phyloP scores from a whole-genome alignment of 2,888 invertebrate species.

The Euzophera pinguis region DNA sequence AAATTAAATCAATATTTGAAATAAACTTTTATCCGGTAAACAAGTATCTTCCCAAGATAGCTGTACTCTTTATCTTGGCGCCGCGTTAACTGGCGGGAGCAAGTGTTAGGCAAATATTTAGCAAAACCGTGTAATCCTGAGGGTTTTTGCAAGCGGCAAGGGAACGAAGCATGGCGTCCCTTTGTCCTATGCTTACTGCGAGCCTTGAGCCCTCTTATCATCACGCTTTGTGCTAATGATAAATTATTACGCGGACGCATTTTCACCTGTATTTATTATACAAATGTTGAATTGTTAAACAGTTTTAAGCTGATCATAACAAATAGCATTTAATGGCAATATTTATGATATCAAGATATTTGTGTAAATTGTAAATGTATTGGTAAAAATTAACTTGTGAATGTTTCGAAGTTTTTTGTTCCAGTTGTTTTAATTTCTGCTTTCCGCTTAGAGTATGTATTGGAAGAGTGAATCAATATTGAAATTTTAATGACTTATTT shows the following conservation, averaged over 20 bases:
- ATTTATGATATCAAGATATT: neutral
- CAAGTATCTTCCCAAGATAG: constrained; percentile 7
- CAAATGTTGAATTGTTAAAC: constrained; percentile 16
- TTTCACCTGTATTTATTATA: constrained; percentile 13
- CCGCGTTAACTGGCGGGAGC: constrained; percentile 32
- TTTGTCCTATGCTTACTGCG: constrained; percentile 50
- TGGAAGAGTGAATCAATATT: too few relatives aligned
- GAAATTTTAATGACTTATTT: too few relatives aligned
- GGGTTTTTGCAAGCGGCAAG: constrained; percentile 46
- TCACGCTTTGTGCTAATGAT: constrained; percentile 56
- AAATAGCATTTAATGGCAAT: neutral
- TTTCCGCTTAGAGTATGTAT: too few relatives aligned
- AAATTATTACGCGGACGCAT: constrained; percentile 43
- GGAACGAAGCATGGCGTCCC: constrained; percentile 33
- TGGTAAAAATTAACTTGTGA: too few relatives aligned
- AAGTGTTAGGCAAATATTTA: constrained; percentile 67
- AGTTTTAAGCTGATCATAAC: neutral
- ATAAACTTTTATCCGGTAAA: neutral
- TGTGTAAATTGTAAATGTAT: too few relatives aligned
- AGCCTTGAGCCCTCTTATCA: constrained; percentile 48
- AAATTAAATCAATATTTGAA: neutral
- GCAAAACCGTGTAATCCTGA: constrained; percentile 57
- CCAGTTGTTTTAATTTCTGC: too few relatives aligned
- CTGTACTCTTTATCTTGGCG: constrained; percentile 16
- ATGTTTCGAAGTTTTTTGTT: too few relatives aligned